phyloP scores from a whole-genome alignment of 2,797 vertebrate genomes.

The Ceyx erithaca region DNA sequence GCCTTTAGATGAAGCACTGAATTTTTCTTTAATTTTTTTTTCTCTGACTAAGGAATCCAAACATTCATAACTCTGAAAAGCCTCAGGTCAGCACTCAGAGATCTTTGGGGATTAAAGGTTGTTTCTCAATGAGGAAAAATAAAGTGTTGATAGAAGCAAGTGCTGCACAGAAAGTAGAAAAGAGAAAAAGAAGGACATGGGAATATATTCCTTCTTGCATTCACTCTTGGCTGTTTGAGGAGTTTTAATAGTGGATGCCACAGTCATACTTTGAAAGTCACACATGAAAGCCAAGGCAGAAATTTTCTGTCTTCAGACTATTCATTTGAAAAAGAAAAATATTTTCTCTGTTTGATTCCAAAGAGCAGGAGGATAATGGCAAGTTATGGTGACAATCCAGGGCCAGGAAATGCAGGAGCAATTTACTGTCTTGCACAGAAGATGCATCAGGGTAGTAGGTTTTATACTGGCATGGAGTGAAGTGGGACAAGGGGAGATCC shows the following conservation, averaged over 20 bases:
- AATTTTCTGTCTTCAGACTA: neutral
- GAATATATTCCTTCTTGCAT: neutral
- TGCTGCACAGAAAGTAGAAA: neutral
- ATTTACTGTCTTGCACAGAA: neutral
- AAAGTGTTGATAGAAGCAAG: neutral
- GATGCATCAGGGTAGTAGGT: neutral
- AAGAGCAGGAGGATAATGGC: neutral
- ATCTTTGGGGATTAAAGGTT: neutral
- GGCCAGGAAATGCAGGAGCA: neutral
- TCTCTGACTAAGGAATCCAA: neutral
- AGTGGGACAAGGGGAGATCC: neutral
- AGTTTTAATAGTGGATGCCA: neutral
- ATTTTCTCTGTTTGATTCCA: neutral
- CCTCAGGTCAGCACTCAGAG: neutral
- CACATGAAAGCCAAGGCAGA: neutral
- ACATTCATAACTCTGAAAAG: neutral
- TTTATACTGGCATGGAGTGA: neutral
- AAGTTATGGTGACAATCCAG: neutral
- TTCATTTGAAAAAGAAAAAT: neutral
- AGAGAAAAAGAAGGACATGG: neutral
- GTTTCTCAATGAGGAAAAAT: neutral
- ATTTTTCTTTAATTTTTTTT: constrained; percentile 1
- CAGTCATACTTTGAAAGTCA: neutral
- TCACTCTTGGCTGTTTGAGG: neutral
- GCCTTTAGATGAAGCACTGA: neutral